Evolutionary conservation across 2,113 vertebrate species (phyloP), one percentile per base, ranked within the genome.

Genomic region (Bujurquina vittata): DNA sequence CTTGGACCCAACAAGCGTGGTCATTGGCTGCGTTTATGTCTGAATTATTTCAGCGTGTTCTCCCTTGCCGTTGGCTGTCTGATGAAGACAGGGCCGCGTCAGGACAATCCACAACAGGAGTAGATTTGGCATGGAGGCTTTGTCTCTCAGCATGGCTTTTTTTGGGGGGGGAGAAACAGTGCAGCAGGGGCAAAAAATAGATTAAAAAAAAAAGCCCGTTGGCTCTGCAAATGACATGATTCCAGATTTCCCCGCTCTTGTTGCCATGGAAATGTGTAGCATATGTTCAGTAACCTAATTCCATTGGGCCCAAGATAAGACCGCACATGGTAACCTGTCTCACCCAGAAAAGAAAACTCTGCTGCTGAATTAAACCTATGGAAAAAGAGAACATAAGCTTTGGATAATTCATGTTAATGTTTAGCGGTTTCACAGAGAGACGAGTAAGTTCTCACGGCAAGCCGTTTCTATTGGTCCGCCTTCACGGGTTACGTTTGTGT

Each of bases 211-310:
- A 61, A 55, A 12, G 73, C 79, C 86, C 81, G 56, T 88, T 91
- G 86, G 88, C 84, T 67, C 76, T 77, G 69, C 81, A 12, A 62
- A 87, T 89, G 89, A 92, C 90, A 90, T 88, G 75, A 79, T 87
- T 90, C 65, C 81, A 88, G 86, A 91, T 89, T 80, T 60, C 81
- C 86, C 74, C 60, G 31, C 87, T 87, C 87, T 77, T 89, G 93
- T 93, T 94, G 88, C 90, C 88, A 93, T 93, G 89, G 94, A 91
- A 93, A 93, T 93, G 81, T 87, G 91, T 89, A 89, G 88, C 91
- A 91, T 93, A 93, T 92, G 89, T 88, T 92, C 87, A 60, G 86
- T 91, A 94, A 90, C 89, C 91, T 91, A 85, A 87, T 93, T 93
- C 80, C 65, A 60, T 31, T 74, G 65, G 83, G 84, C 76, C 74